Conservation (phyloP, 1,140 invertebrate species). For the Physella acuta region DNA sequence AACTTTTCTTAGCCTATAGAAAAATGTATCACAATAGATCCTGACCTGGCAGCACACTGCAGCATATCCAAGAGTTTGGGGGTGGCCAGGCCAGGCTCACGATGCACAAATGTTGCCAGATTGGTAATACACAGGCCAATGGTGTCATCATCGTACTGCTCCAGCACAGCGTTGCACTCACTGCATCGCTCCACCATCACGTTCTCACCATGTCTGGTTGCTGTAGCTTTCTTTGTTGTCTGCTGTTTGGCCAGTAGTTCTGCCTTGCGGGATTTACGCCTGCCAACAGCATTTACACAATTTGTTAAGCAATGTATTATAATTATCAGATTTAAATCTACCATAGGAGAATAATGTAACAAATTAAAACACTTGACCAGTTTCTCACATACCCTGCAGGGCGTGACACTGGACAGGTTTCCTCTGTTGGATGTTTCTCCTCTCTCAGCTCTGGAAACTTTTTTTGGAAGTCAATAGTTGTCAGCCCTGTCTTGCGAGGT, state of each 20-base stretch:
- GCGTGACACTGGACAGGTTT: conserved; percentile 22
- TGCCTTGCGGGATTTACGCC: conserved; percentile 46
- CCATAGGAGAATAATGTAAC: no score
- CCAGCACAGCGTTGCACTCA: conserved; percentile 70
- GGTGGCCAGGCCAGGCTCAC: conserved; percentile 90
- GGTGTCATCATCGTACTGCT: conserved; percentile 97
- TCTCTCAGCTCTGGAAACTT: conserved; percentile 55
- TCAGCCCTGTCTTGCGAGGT: conserved; percentile 58
- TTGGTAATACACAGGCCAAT: conserved; percentile 91
- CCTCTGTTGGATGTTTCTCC: conserved; percentile 26
- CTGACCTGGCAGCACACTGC: conserved; percentile 79
- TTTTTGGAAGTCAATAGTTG: conserved; percentile 58
- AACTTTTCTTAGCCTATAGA: no score
- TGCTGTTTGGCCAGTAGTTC: conserved; percentile 47
- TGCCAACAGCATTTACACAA: conserved; percentile 17
- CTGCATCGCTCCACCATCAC: conserved; percentile 59
- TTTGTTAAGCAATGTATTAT: no score
- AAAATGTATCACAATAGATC: no score
- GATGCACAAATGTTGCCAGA: conserved; percentile 91
- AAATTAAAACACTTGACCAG: no score
- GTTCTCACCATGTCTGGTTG: conserved; percentile 44
- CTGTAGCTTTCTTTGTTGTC: conserved; percentile 35
- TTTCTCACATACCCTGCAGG: conserved; percentile 26
- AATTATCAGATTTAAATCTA: no score
- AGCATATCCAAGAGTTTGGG: conserved; percentile 89